Evolutionary conservation across 2,888 invertebrate genomes (phyloP), one percentile per base, ranked within the genome.

Genomic region (Anodontia alba): DNA sequence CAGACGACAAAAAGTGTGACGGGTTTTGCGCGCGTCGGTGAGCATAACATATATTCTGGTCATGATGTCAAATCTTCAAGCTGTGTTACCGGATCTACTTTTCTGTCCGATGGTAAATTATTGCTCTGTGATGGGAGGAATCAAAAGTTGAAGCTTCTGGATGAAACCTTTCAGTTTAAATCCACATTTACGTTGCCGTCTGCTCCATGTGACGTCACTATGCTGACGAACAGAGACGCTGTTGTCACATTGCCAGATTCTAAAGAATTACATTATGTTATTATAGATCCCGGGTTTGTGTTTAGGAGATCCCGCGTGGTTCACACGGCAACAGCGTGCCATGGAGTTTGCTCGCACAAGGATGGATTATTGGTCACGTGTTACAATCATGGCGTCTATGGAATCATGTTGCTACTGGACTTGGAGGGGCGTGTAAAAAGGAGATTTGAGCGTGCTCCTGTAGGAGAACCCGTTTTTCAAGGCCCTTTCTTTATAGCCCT

Each of bases 381-480:
- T 70, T 82, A 79, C 31, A 78, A 73, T 51, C 82, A 82, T 26
- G 82, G 82, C 20, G 69, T 73, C 42, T 78, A 67, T 68, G 82
- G 82, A 7, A 76, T 82, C 26, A 78, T 82, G 29, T 62, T 68
- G 38, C 76, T 82, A 2, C 23, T 82, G 33, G 79, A 78, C 33
- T 36, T 70, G n/a, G 62, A 76, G 49, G 82, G 82, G 0, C 33
- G 73, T 17, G 67, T 82, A 0, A 76, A 76, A 26, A 78, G 78
- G 36, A 57, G 72, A 38, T 82, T 76, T 71, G 82, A 82, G 23
- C 51, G 78, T n/a, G 82, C 78, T 26, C 42, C 68, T 1, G 76
- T 76, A 1, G 82, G 82, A 8, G 73, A 82, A 36, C 57, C 82
- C 0, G 33, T 78, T 1, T 82, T 82, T 54, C 78, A 79, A 42